These are phyloP conservation scores for Thripadectes ignobilis DNA, from an alignment of 2,797 vertebrate species.

Conservation along the genomic window DNA sequence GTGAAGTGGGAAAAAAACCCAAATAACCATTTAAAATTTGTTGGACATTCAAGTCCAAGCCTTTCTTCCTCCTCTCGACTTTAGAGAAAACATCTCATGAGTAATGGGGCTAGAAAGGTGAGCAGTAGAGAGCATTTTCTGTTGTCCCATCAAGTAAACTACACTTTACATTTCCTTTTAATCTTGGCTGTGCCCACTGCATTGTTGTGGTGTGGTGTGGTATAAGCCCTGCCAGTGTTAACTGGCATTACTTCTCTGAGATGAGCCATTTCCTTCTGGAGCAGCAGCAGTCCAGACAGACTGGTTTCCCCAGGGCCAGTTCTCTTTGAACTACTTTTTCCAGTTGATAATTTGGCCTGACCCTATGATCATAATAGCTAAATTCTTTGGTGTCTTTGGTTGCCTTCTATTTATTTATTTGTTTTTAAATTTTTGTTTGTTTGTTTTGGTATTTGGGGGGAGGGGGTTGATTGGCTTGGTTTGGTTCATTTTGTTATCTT, in stretches of 20 bases:
- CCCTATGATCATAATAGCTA: background rate
- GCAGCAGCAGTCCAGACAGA: background rate
- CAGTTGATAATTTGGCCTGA: background rate
- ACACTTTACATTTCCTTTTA: background rate
- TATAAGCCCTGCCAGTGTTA: background rate
- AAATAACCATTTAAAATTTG: background rate
- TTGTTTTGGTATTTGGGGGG: no score
- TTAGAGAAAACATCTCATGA: background rate
- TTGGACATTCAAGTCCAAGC: background rate
- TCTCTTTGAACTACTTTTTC: background rate
- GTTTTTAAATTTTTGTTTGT: no score
- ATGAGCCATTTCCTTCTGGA: background rate
- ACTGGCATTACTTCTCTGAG: background rate
- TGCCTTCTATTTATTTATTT: no score
- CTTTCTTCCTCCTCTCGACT: background rate
- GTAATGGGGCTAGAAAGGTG: background rate
- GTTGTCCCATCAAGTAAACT: background rate
- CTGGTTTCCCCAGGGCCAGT: background rate
- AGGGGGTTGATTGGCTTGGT: background rate
- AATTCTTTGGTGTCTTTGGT: background rate
- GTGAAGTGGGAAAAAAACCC: accelerated
- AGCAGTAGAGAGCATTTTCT: background rate
- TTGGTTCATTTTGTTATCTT: no score
- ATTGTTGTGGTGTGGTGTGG: background rate
- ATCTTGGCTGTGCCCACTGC: background rate